Evolutionary conservation across 2,113 vertebrate genomes (phyloP), one percentile per base, ranked within the genome.

Genomic region (Spea bombifrons): DNA sequence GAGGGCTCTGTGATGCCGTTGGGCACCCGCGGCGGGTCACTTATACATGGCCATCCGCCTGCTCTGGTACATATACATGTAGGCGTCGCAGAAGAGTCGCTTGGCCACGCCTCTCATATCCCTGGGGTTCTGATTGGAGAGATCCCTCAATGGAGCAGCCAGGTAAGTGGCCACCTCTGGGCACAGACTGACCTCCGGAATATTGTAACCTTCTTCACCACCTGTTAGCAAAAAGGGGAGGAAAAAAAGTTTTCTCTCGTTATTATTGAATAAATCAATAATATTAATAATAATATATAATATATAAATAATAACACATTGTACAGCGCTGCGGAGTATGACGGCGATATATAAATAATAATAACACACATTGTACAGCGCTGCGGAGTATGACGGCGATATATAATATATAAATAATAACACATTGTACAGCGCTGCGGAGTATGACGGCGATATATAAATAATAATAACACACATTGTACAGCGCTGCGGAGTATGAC

Each of bases 21-120:
- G 30, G 30, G 30, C 30, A 30, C 30, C 30, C 30, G 30, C 30
- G 0, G n/a, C n/a, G 46, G 45, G 4, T 91, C 87, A 97, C 75
- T 90, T 91, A 76, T 97, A 97, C 0, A 97, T 90, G 0, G 87
- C 90, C 92, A 95, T 94, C 73, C 84, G 93, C 76, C 83, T 87
- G 86, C 90, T 96, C 86, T 95, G 93, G 80, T 96, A 97, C 83
- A 97, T 88, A 86, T 94, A 97, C 92, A 97, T 95, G 88, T 96
- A 97, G 83, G 94, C 95, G 0, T 97, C 95, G 0, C 95, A 97
- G 83, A 95, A 94, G 67, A 96, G 94, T 16, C 95, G 92, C 12
- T 95, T 97, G 83, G 94, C 93, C 66, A 96, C 94, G 0, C 94
- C 94, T 0, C 90, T 92, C 94, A 97, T 96, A 77, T 95, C 94